phyloP scores from a whole-genome alignment of 2,113 vertebrate species.

The Pseudonaja textilis region DNA sequence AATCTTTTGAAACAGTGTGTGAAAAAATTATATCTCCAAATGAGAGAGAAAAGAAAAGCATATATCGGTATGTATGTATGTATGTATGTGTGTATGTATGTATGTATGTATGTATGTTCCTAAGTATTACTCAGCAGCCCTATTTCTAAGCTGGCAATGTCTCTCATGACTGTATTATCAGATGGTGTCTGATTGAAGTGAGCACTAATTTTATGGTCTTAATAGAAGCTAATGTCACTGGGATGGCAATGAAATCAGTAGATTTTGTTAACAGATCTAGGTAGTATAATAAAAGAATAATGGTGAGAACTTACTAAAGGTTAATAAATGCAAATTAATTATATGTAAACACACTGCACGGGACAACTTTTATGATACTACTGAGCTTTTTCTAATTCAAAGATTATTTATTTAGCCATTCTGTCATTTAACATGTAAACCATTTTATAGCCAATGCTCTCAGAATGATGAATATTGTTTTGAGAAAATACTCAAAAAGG shows the following conservation, averaged over 20 bases:
- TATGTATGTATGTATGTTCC: background rate
- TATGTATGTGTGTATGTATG: background rate
- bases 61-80: too few species aligned
- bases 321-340: background rate
- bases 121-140: background rate
- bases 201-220: background rate
- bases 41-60: background rate
- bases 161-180: background rate
- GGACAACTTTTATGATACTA: background rate
- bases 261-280: background rate
- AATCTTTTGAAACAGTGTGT: background rate
- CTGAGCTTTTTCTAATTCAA: background rate
- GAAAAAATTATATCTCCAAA: background rate
- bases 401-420: background rate
- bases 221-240: conserved; percentile 16
- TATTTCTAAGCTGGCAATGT: background rate
- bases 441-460: background rate
- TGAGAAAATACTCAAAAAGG: background rate
- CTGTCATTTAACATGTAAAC: background rate
- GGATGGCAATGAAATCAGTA: conserved; percentile 12
- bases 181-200: background rate
- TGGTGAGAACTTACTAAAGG: background rate
- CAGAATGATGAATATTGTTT: background rate
- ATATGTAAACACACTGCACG: background rate
- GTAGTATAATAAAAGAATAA: background rate